phyloP scores from a whole-genome alignment of 2,797 vertebrate species.

The Silurus lanzhouensis region DNA sequence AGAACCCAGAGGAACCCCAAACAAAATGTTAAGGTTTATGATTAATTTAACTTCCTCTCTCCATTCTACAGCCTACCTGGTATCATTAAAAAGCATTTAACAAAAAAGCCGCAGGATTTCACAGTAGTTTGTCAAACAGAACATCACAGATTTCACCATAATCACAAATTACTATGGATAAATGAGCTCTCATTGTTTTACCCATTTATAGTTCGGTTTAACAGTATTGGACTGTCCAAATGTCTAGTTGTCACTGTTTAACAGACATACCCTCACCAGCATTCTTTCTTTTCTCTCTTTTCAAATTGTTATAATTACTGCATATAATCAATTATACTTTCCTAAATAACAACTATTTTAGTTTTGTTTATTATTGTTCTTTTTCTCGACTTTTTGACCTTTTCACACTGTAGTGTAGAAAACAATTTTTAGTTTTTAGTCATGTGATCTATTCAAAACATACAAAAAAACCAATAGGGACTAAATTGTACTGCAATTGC shows the following conservation, averaged over 20 bases:
- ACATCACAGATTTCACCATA: neutral
- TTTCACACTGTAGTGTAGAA: too few species aligned
- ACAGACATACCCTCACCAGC: neutral
- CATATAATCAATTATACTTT: too few species aligned
- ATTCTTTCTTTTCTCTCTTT: neutral
- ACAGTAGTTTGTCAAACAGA: neutral
- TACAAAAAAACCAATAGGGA: too few species aligned
- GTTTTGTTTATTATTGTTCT: too few species aligned
- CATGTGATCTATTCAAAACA: too few species aligned
- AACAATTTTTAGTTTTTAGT: too few species aligned
- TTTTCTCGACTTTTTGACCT: too few species aligned
- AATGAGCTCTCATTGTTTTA: neutral
- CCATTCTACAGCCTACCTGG: neutral
- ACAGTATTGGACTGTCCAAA: neutral
- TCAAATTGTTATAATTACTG: neutral
- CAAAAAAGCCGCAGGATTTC: neutral
- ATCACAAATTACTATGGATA: neutral
- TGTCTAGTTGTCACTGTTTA: neutral
- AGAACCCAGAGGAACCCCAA: neutral
- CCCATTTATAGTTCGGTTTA: neutral
- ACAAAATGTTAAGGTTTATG: neutral
- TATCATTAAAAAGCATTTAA: neutral
- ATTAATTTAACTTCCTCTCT: neutral
- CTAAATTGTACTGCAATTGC: too few species aligned
- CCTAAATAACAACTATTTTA: too few species aligned